phyloP scores from a whole-genome alignment of 2,113 vertebrate species.

The rabbit (Oryctolagus cuniculus) region mOryCun1.1 NC_091439.1:52931501-52932000 shows the following conservation, averaged over 20 bases:
- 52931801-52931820: background rate
- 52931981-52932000: background rate
- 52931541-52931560: background rate
- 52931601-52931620: background rate
- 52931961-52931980: background rate
- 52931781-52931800: background rate
- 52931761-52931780: background rate
- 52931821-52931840: constrained; percentile 41
- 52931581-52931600: background rate
- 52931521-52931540: constrained; percentile 14
- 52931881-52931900: constrained; percentile 44
- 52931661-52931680: constrained; percentile 21
- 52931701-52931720: background rate
- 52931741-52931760: background rate
- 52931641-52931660: background rate
- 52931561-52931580: background rate
- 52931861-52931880: background rate
- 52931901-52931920: background rate
- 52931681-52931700: constrained; percentile 10
- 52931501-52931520: background rate
- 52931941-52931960: constrained; percentile 41
- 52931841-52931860: background rate
- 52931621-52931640: constrained; percentile 2
- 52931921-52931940: constrained; percentile 57
- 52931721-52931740: background rate